Evolutionary conservation across 2,888 invertebrate species (phyloP).

Genomic region (Drosophila lacicola): DNA sequence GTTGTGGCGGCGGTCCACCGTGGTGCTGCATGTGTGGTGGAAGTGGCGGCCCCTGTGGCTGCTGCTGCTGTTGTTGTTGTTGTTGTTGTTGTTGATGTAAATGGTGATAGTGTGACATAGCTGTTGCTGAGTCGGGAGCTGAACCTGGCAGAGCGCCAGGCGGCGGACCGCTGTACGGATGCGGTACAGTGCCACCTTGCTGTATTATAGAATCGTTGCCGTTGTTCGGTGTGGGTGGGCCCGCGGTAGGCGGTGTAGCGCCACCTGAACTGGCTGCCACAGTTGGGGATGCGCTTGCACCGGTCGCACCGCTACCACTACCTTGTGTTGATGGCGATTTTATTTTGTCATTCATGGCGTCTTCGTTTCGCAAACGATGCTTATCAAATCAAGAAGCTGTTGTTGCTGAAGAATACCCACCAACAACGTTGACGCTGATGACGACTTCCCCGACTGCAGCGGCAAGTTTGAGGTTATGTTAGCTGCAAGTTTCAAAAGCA

Average conservation of each 20-base stretch:
- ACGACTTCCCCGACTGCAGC: slow-evolving; percentile 82
- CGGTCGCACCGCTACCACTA: slow-evolving; percentile 52
- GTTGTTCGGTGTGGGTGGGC: slow-evolving; percentile 79
- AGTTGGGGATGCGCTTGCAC: slow-evolving; percentile 39
- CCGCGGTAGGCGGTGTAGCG: slow-evolving; percentile 76
- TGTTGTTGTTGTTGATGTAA: slow-evolving; percentile 80
- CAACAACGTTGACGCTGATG: slow-evolving; percentile 77
- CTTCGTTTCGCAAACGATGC: slow-evolving; percentile 57
- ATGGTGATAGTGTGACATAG: slow-evolving; percentile 83
- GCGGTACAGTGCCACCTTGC: slow-evolving; percentile 63
- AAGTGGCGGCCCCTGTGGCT: slow-evolving; percentile 71
- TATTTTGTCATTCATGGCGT: slow-evolving; percentile 83
- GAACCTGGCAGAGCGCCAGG: slow-evolving; percentile 70
- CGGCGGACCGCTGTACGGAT: slow-evolving; percentile 80
- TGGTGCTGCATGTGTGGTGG: slow-evolving; percentile 75
- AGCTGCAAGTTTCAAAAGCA: slow-evolving; percentile 73
- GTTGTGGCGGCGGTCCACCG: slow-evolving; percentile 79
- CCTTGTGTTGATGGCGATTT: slow-evolving; percentile 84
- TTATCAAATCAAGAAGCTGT: slow-evolving; percentile 69
- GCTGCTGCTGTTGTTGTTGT: slow-evolving; percentile 73
- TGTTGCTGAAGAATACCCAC: slow-evolving; percentile 61
- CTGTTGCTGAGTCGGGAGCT: slow-evolving; percentile 74
- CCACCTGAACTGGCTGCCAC: slow-evolving; percentile 50
- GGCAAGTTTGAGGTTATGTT: slow-evolving; percentile 82
- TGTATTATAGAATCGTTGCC: slow-evolving; percentile 78